phyloP scores from a whole-genome alignment of 2,113 vertebrate genomes.

The Capra hircus region DNA sequence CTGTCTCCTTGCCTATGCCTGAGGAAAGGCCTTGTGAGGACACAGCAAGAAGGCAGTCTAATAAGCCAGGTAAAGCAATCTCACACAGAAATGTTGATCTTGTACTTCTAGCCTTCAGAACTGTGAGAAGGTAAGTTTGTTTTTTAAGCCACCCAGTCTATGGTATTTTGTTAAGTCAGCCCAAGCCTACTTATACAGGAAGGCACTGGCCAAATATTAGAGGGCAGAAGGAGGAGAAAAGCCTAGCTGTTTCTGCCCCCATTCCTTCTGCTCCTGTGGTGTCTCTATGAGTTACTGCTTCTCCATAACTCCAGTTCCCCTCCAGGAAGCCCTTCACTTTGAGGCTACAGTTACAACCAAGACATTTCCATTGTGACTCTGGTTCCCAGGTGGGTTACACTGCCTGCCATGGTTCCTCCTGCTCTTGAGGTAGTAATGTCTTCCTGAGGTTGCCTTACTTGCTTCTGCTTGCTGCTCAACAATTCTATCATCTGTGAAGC shows the following conservation, averaged over 20 bases:
- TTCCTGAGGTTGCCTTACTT: background rate
- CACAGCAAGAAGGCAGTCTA: background rate
- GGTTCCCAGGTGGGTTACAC: background rate
- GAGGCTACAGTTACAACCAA: background rate
- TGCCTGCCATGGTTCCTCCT: background rate
- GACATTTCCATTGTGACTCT: background rate
- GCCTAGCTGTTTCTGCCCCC: background rate
- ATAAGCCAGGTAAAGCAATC: background rate
- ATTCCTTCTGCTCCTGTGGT: background rate
- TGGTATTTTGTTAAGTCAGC: background rate
- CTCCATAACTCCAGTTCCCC: background rate
- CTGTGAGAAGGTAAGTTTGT: background rate
- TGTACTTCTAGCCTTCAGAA: background rate
- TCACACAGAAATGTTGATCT: background rate
- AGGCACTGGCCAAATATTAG: background rate
- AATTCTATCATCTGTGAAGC: background rate
- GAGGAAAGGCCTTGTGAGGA: background rate
- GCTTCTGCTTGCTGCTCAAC: background rate
- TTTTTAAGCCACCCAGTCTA: background rate
- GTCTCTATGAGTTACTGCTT: background rate
- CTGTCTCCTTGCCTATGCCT: background rate
- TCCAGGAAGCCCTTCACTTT: background rate
- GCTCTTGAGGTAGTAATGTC: background rate
- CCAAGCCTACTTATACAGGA: background rate
- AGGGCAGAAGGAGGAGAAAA: background rate